Percentiles rank a stretch among this genome's conserved stretches.
phyloP scores from a whole-genome alignment of 1,140 invertebrate species.

The Trichoplusia ni region DNA sequence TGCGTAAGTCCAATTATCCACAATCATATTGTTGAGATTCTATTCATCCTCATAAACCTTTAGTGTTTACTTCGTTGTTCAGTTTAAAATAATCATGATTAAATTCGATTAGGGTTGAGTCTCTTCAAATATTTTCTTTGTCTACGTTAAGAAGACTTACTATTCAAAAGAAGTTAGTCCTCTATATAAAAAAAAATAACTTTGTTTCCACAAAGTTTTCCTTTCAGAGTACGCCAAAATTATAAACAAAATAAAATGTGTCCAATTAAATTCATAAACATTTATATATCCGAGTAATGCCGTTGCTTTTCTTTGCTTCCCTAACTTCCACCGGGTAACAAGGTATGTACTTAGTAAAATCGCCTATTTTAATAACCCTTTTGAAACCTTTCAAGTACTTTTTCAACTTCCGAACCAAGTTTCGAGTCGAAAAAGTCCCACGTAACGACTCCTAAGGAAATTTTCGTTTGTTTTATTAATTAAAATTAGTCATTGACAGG shows the following conservation, averaged over 20 bases:
- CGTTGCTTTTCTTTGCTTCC: constrained; percentile 6
- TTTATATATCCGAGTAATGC: neutral
- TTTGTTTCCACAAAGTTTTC: constrained; percentile 12
- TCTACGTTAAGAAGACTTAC: no score
- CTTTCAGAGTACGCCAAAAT: neutral
- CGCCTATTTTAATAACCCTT: constrained; percentile 29
- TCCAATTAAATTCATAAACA: constrained; percentile 8
- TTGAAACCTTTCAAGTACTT: constrained; percentile 15
- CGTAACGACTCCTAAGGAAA: constrained; percentile 14
- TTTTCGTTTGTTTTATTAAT: constrained; percentile 26
- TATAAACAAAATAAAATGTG: neutral
- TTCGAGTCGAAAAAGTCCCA: constrained; percentile 8
- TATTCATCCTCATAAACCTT: no score
- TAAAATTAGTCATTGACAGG: constrained; percentile 33
- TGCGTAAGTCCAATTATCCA: no score
- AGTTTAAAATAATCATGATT: no score
- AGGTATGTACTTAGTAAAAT: neutral
- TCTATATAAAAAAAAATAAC: no score
- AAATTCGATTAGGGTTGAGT: no score
- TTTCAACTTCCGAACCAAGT: constrained; percentile 18
- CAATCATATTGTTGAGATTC: no score
- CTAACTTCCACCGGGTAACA: constrained; percentile 19
- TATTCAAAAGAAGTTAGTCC: no score
- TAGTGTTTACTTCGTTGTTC: no score
- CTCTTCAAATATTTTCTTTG: no score